phyloP scores from a whole-genome alignment of 2,113 vertebrate genomes.

The Procavia capensis region DNA sequence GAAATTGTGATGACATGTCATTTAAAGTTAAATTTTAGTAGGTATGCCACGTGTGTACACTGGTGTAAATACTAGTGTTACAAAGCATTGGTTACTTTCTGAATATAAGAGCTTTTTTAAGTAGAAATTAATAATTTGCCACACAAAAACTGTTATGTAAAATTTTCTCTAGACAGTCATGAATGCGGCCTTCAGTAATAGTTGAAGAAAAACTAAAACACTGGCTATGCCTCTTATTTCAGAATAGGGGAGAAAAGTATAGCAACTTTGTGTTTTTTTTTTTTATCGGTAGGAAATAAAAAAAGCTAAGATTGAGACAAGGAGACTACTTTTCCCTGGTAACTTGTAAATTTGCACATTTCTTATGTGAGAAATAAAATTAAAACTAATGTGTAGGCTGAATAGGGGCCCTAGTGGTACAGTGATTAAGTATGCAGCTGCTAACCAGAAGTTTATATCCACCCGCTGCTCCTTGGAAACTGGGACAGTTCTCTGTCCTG shows the following conservation, averaged over 20 bases:
- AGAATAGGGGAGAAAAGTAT: not conserved
- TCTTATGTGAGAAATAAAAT: slow-evolving; percentile 28
- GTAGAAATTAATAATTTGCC: slow-evolving; percentile 20
- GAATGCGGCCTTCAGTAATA: slow-evolving; percentile 9
- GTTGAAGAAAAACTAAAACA: not conserved
- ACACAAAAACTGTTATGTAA: not conserved
- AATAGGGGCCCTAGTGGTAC: too few relatives aligned
- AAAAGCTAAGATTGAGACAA: not conserved
- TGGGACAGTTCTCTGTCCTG: too few relatives aligned
- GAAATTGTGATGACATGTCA: slow-evolving; percentile 64
- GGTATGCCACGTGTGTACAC: slow-evolving; percentile 52
- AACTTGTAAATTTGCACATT: slow-evolving; percentile 33
- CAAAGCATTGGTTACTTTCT: slow-evolving; percentile 52
- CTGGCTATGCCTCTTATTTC: not conserved
- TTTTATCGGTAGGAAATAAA: slow-evolving; percentile 29
- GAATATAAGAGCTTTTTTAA: not conserved
- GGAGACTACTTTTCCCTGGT: slow-evolving; percentile 15
- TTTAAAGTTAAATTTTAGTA: slow-evolving; percentile 68
- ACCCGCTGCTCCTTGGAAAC: too few relatives aligned
- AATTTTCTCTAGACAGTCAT: not conserved
- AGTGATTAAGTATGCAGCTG: too few relatives aligned
- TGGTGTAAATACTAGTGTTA: slow-evolving; percentile 53
- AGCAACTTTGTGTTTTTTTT: slow-evolving; percentile 46
- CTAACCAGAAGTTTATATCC: too few relatives aligned
- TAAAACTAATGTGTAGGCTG: not conserved